Evolutionary conservation across 2,888 invertebrate genomes (phyloP).

Genomic region (Sarcophaga variegata): DNA sequence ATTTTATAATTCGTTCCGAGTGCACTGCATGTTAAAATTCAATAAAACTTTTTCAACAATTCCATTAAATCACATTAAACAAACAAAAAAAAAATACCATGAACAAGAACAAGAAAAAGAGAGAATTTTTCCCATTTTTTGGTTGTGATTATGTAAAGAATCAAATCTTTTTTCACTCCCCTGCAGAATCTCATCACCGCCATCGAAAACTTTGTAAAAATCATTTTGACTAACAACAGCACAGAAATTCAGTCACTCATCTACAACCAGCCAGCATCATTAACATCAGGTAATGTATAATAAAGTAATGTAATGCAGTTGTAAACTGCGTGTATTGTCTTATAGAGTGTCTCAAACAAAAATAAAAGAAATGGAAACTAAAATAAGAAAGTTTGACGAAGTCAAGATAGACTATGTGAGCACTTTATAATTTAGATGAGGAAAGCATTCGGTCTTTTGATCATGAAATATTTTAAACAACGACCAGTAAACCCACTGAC

Average conservation of each 20-base stretch:
- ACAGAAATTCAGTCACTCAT: constrained; percentile 1
- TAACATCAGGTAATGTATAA: constrained; percentile 46
- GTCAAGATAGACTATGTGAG: too few species aligned
- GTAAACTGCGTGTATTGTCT: background rate
- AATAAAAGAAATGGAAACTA: too few species aligned
- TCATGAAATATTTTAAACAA: too few species aligned
- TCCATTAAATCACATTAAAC: constrained; percentile 42
- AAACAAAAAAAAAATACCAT: too few species aligned
- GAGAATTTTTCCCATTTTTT: too few species aligned
- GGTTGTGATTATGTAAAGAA: background rate
- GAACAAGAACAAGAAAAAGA: constrained; percentile 8
- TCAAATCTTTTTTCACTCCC: background rate
- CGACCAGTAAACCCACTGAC: too few species aligned
- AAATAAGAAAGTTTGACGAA: too few species aligned
- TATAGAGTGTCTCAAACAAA: too few species aligned
- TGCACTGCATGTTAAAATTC: constrained; percentile 44
- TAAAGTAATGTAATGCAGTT: constrained; percentile 49
- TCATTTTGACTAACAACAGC: background rate
- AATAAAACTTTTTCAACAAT: constrained; percentile 50
- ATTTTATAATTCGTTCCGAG: constrained; percentile 42
- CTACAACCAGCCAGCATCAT: background rate
- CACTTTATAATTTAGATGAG: too few species aligned
- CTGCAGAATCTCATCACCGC: background rate
- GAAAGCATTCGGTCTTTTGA: too few species aligned
- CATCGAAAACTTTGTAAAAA: constrained; percentile 3